These are phyloP conservation scores for Botia almorhae DNA, from an alignment of 2,797 vertebrate species.

Conservation along the genomic window DNA sequence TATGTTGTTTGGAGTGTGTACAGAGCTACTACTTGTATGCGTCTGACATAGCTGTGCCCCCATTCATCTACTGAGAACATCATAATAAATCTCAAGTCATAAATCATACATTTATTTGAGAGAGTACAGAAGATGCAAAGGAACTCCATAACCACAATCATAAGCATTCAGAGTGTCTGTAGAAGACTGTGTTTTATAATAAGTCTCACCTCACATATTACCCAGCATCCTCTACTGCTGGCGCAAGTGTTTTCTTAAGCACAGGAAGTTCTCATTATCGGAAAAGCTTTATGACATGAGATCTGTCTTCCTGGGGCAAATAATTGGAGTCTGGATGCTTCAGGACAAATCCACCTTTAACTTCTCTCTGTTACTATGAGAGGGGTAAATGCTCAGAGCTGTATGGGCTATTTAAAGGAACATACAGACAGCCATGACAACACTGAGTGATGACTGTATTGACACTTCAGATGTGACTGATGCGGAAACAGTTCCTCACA, in stretches of 20 bases:
- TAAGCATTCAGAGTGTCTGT: not conserved
- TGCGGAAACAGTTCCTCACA: not conserved
- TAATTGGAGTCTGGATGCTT: slow-evolving; percentile 34
- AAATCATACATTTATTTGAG: not conserved
- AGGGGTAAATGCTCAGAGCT: not conserved
- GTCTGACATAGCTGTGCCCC: no score
- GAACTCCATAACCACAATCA: not conserved
- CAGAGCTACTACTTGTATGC: not conserved
- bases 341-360: slow-evolving; percentile 27
- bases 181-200: not conserved
- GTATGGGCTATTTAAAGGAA: not conserved
- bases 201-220: slow-evolving; percentile 5
- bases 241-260: not conserved
- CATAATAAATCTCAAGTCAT: not conserved
- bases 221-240: slow-evolving; percentile 16
- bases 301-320: slow-evolving; percentile 29
- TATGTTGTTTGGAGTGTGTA: no score
- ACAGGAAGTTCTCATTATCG: slow-evolving; percentile 18
- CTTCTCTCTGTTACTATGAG: slow-evolving; percentile 21
- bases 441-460: not conserved
- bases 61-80: not conserved
- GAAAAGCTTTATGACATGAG: slow-evolving; percentile 19
- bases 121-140: not conserved
- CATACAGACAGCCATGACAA: not conserved
- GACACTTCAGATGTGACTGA: not conserved